Base-by-base conservation (phyloP, 1,140 invertebrate genomes). In the Drosophila bifasciata region DNA sequence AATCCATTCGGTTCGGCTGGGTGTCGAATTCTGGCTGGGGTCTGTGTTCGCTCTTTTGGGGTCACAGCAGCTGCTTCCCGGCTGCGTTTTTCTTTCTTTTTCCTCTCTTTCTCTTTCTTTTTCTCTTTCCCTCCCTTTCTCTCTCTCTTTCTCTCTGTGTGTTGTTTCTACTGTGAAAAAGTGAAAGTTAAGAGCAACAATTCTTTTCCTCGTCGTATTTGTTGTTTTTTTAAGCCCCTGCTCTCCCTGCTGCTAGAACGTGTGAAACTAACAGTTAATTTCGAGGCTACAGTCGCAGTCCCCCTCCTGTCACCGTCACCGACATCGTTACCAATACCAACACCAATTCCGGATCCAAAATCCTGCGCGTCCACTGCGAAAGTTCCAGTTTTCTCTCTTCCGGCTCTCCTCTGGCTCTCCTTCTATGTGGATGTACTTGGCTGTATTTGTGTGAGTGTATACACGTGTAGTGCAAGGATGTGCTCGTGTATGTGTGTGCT, bases 211-310 rank as follows among this genome's bases (percentile, higher is more conserved):
- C 44, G 69, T 53, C 15, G 19, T 19, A 25, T 46, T 68, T 41
- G 28, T 28, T 51, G 13, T 40, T 51, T 53, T 63, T 45, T 39
- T 36, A 11, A 36, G 32, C 32, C 15, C 32, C 61, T n/a, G n/a
- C 15, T 41, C 60, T 67, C n/a, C 44, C 43, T 50, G 64, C 74
- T 76, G 76, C 58, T 75, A 77, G 77, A 88, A 86, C 81, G 81
- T 88, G 81, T 86, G 77, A 86, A 86, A 83, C 78, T 70, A 75
- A 49, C 83, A 86, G 83, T 86, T 86, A 88, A 86, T 86, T 86
- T 70, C 63, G 21, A 74, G 70, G 59, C 62, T 81, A 57, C 83
- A 73, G 40, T 53, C 49, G 15, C 28, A 71, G 60, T 64, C n/a
- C 58, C 36, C 56, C 41, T 3, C n/a, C 45, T 44, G 11, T 50